A percentile compares a stretch with the other conserved stretches of the same genome.
phyloP scores from a whole-genome alignment of 2,797 vertebrate species.

The Sylvilagus floridanus region DNA sequence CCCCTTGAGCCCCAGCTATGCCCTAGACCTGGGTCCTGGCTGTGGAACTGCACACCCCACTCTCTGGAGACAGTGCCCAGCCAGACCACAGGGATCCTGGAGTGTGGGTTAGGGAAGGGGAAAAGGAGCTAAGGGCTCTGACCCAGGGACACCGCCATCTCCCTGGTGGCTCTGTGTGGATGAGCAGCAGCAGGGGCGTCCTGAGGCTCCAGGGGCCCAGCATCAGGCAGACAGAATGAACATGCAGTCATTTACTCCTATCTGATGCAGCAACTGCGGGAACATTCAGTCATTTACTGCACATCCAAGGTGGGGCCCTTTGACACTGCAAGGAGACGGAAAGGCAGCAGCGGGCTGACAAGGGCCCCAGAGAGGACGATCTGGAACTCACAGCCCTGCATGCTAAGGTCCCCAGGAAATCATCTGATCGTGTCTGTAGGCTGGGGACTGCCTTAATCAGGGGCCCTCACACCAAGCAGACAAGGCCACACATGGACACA shows the following conservation, averaged over 20 bases:
- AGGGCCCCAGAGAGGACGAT: background rate
- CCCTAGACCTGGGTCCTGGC: accelerated
- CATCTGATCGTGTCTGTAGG: background rate
- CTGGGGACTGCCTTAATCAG: background rate
- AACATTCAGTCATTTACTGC: background rate
- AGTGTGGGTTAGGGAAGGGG: accelerated
- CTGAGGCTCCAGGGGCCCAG: too few relatives aligned
- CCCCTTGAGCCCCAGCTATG: background rate
- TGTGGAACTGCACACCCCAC: background rate
- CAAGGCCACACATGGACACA: background rate
- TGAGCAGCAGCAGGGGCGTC: background rate
- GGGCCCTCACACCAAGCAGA: background rate
- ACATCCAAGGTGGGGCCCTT: background rate
- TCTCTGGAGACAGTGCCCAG: too few relatives aligned
- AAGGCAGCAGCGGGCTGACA: background rate
- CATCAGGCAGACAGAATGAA: too few relatives aligned
- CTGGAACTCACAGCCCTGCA: background rate
- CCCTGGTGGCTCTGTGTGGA: too few relatives aligned
- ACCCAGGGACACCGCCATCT: background rate
- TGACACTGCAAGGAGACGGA: too few relatives aligned
- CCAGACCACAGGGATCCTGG: too few relatives aligned
- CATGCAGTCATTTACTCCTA: too few relatives aligned
- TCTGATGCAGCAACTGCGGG: too few relatives aligned
- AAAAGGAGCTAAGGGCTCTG: background rate
- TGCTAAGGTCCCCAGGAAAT: background rate